Conservation (phyloP, 2,888 invertebrate genomes). For the Erebia palarica region DNA sequence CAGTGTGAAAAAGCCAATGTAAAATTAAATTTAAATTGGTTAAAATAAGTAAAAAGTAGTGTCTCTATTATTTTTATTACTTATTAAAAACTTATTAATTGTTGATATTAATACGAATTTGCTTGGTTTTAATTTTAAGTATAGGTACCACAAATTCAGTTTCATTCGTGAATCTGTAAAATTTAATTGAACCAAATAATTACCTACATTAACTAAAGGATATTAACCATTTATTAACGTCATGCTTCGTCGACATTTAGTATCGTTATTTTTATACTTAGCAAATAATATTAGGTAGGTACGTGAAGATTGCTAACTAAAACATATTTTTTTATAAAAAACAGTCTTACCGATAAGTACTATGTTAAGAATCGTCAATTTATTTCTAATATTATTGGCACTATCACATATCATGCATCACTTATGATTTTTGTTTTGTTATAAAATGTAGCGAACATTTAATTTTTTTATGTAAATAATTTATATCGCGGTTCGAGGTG, state of each 20-base stretch:
- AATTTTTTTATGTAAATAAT: slow-evolving; percentile 5
- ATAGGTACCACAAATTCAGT: background rate
- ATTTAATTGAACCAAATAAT: background rate
- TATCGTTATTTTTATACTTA: background rate
- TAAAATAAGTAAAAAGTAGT: too few relatives aligned
- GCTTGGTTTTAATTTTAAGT: background rate
- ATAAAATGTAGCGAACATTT: background rate
- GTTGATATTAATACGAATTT: background rate
- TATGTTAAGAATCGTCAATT: slow-evolving; percentile 18
- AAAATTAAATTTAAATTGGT: too few relatives aligned
- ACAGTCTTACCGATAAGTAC: slow-evolving; percentile 32
- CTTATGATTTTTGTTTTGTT: background rate
- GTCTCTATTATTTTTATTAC: too few relatives aligned
- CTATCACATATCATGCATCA: slow-evolving; percentile 21
- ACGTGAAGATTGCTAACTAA: background rate
- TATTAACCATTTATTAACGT: background rate
- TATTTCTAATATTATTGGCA: slow-evolving; percentile 21
- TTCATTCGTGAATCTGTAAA: background rate
- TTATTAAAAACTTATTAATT: background rate
- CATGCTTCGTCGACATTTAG: background rate
- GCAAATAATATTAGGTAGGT: slow-evolving; percentile 6
- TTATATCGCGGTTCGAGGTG: slow-evolving; percentile 5
- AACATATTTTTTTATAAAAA: slow-evolving; percentile 31
- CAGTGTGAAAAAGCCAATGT: too few relatives aligned
- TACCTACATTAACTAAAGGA: background rate